Evolutionary conservation across 2,888 invertebrate species (phyloP).

Genomic region (Orgyia antiqua): DNA sequence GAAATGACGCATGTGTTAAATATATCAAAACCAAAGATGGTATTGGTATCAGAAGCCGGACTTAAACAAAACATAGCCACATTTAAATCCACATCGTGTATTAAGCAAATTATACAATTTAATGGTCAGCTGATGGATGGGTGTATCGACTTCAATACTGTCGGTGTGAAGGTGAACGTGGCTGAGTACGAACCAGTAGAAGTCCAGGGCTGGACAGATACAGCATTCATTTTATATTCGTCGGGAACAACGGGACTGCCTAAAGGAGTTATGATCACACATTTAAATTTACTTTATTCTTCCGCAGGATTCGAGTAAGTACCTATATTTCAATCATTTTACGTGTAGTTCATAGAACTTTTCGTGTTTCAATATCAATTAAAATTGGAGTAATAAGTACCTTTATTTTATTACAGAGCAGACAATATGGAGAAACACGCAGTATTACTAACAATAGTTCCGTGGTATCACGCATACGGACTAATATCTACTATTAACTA

Average conservation of each 20-base stretch:
- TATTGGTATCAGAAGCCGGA: constrained; percentile 76
- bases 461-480: constrained; percentile 89
- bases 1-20: constrained; percentile 76
- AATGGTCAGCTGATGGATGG: constrained; percentile 63
- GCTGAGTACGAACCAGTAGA: constrained; percentile 27
- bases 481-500: constrained; percentile 79
- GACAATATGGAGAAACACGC: neutral
- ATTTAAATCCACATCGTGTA: constrained; percentile 33
- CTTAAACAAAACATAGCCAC: constrained; percentile 31
- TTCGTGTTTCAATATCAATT: no score
- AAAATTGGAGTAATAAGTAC: no score
- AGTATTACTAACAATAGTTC: constrained; percentile 80
- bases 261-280: constrained; percentile 86
- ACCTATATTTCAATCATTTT: neutral
- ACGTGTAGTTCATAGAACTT: no score
- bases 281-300: constrained; percentile 64
- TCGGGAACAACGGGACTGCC: constrained; percentile 88
- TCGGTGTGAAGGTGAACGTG: constrained; percentile 22
- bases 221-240: constrained; percentile 71
- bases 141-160: constrained; percentile 23
- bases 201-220: constrained; percentile 36
- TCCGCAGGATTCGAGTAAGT: constrained; percentile 30
- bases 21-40: constrained; percentile 81
- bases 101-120: constrained; percentile 79
- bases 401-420: constrained; percentile 1